Base-by-base conservation (phyloP, 2,113 vertebrate genomes). In the Opisthocomus hoazin region DNA sequence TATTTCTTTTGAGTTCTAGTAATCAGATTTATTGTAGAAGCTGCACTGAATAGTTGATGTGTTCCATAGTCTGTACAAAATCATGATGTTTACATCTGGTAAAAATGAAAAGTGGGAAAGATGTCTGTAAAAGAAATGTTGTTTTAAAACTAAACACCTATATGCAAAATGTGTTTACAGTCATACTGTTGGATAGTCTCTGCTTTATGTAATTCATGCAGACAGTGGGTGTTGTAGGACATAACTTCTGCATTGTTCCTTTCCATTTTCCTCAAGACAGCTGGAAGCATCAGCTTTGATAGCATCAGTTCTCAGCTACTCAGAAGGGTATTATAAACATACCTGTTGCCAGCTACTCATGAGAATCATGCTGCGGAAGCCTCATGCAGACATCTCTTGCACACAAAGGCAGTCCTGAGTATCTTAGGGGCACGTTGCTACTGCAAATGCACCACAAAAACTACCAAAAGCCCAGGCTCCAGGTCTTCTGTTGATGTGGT, bases 401-500 rank as follows among this genome's bases (percentile, higher is more conserved):
- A n/a, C 2, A 2, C 45, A 37, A 39, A 56, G 22, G 16, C 45
- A 69, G 37, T 71, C 51, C 53, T 22, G 41, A 74, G 26, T 65
- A 21, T 78, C 63, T 74, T 79, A 65, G 45, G 50, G 45, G 12
- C 21, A 56, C 21, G 20, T 65, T 51, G 29, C 4, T 51, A 8
- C 11, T 37, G 8, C 39, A 45, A 17, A 18, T 3, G 4, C 69
- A 24, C 32, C 39, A 11, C 20, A 18, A 48, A 60, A 71, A 15
- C 50, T 64, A 15, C 48, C 6, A 48, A 80, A 41, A n/a, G n/a
- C n/a, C n/a, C n/a, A n/a, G 37, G 11, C 27, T 89, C 10, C 29
- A 56, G 19, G 16, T 37, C 11, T 87, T 65, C 9, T 0, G 3
- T 30, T 4, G 3, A 3, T 73, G 70, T 39, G 50, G 3, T 51